Conservation (phyloP, 2,888 invertebrate genomes). For the Phania funesta region DNA sequence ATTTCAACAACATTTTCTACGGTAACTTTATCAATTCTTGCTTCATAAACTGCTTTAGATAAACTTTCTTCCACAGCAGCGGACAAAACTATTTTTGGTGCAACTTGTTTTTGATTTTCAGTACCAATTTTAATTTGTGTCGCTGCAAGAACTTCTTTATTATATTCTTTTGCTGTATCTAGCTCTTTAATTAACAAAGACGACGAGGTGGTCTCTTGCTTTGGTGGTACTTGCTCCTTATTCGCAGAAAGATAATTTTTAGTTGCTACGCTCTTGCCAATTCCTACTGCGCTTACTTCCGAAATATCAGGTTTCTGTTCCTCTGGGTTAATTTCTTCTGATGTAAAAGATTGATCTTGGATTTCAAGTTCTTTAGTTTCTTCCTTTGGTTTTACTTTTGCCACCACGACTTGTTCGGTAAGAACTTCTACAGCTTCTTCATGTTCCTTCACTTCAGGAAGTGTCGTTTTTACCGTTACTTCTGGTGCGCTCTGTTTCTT, state of each 20-base stretch:
- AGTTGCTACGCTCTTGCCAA: neutral
- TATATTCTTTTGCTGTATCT: neutral
- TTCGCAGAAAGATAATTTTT: neutral
- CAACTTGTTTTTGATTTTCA: neutral
- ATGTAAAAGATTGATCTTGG: neutral
- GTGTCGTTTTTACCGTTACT: neutral
- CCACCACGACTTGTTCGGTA: neutral
- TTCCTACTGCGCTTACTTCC: neutral
- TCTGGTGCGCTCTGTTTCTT: neutral
- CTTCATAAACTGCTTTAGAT: neutral
- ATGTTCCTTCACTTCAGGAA: neutral
- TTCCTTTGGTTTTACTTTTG: neutral
- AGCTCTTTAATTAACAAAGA: neutral
- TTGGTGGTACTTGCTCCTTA: neutral
- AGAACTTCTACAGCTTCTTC: neutral
- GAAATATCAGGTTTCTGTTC: neutral
- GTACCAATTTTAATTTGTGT: neutral
- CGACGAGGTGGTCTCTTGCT: neutral
- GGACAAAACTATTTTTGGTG: neutral
- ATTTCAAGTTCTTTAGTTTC: neutral
- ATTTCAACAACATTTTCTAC: neutral
- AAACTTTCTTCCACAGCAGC: neutral
- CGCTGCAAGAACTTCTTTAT: neutral
- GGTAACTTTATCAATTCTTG: neutral
- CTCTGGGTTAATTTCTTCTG: neutral